Base-by-base conservation (phyloP, 1,140 invertebrate genomes). In the Ruditapes philippinarum region DNA sequence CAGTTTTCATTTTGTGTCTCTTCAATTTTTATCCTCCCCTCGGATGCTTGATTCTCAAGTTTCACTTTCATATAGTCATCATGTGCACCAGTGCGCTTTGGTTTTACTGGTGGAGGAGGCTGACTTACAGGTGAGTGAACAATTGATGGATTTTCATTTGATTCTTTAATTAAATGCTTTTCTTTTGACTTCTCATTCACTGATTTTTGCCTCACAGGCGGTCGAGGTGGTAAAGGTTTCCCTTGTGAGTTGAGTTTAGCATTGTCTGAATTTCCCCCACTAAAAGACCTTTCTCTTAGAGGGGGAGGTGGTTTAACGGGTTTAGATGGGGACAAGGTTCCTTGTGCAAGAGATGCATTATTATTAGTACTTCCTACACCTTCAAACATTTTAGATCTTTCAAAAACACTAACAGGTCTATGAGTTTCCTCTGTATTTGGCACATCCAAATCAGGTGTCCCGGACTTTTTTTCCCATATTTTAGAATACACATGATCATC, bases 331-430 rank as follows among this genome's bases (percentile, higher is more conserved):
- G 70, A 51, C 17, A 57, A 40, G 25, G 42, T 87, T 22, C 22
- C 45, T 33, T 42, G 49, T 19, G 81, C 74, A 17, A n/a, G n/a
- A 28, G 73, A 19, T 28, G 51, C 33, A 38, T 25, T 68, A 12
- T 54, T 28, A 78, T 28, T 54, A 19, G 4, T 25, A 57, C 25
- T 57, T 38, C 31, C 51, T 40, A 28, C 83, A 28, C 51, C 78
- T 84, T 92, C 89, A 91, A 92, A 92, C 89, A 91, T 89, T 89
- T 92, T 91, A 57, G 90, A 84, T 51, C 86, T 83, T 49, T 89
- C 76, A 42, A 82, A 79, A 33, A 91, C 91, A 86, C 79, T 88
- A 36, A 73, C 51, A 54, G 65, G 82, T 84, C 65, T 68, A 2
- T 42, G 40, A 38, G 38, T 51, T 3, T 54, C 49, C 12, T 68